A percentile compares a stretch with the other conserved stretches of the same genome.
phyloP scores from a whole-genome alignment of 2,797 vertebrate genomes.

The Poecilia wingei region DNA sequence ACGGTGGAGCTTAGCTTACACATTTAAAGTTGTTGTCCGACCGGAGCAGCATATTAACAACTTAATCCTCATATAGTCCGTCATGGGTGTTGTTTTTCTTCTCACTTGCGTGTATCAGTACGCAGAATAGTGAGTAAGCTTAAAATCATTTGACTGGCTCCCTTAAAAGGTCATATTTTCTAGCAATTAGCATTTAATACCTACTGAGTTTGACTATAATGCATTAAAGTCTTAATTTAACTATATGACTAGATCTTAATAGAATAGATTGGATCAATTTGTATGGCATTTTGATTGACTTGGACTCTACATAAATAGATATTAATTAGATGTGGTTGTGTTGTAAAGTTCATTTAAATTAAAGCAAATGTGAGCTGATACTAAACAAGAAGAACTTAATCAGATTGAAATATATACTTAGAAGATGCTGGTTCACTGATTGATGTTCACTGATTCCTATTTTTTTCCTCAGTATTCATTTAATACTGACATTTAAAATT shows the following conservation, averaged over 20 bases:
- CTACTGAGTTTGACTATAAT: background rate
- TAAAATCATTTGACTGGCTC: background rate
- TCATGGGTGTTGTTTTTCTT: no score
- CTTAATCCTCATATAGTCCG: no score
- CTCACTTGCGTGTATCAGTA: no score
- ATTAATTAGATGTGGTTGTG: background rate
- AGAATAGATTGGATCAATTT: background rate
- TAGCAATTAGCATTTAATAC: background rate
- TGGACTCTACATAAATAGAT: background rate
- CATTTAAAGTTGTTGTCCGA: no score
- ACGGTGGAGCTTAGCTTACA: no score
- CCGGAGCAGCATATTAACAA: no score
- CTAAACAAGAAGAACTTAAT: background rate
- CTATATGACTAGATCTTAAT: background rate
- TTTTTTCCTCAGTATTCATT: background rate
- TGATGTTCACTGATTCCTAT: background rate
- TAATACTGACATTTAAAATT: background rate
- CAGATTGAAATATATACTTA: background rate
- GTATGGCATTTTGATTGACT: background rate
- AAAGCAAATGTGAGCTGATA: background rate
- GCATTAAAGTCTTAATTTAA: background rate
- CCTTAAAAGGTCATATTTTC: background rate
- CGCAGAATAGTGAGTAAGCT: background rate
- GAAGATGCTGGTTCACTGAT: background rate
- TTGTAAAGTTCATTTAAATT: background rate